Conservation (phyloP, 2,888 invertebrate species). For the Alloplasta piceator region DNA sequence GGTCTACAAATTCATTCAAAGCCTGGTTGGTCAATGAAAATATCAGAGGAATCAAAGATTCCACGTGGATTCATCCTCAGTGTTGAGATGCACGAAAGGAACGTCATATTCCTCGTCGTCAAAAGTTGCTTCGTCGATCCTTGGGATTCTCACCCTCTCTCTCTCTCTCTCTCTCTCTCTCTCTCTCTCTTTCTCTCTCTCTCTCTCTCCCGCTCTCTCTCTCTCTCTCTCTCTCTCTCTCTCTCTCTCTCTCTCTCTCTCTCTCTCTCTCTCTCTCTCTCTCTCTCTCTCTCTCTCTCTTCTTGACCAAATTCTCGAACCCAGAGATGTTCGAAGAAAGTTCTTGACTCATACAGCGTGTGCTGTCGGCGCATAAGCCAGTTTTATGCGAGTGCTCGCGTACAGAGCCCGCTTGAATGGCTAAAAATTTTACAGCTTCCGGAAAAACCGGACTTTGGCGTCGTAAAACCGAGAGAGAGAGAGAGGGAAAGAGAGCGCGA, state of each 20-base stretch:
- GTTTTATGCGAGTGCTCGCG: constrained; percentile 66
- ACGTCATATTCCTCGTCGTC: too few relatives aligned
- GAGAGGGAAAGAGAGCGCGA: background rate
- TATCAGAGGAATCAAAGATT: too few relatives aligned
- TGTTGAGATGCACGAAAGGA: too few relatives aligned
- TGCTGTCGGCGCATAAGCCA: constrained; percentile 13
- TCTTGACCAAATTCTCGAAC: background rate
- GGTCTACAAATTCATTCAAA: too few relatives aligned
- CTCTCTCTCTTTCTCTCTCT: background rate
- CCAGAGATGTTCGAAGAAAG: constrained; percentile 17
- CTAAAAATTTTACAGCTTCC: constrained; percentile 77
- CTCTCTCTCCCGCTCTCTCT: background rate
- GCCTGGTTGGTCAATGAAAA: too few relatives aligned
- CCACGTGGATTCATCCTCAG: too few relatives aligned
- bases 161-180: background rate
- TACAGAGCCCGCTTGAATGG: constrained; percentile 70
- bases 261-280: background rate
- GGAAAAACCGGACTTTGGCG: constrained; percentile 71
- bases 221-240: background rate
- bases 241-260: background rate
- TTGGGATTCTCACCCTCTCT: background rate
- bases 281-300: background rate
- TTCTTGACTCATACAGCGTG: constrained; percentile 13
- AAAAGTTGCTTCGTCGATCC: too few relatives aligned
- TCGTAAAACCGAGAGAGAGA: constrained; percentile 71